Base-by-base conservation (phyloP, 2,113 vertebrate species). In the Apaloderma vittatum region DNA sequence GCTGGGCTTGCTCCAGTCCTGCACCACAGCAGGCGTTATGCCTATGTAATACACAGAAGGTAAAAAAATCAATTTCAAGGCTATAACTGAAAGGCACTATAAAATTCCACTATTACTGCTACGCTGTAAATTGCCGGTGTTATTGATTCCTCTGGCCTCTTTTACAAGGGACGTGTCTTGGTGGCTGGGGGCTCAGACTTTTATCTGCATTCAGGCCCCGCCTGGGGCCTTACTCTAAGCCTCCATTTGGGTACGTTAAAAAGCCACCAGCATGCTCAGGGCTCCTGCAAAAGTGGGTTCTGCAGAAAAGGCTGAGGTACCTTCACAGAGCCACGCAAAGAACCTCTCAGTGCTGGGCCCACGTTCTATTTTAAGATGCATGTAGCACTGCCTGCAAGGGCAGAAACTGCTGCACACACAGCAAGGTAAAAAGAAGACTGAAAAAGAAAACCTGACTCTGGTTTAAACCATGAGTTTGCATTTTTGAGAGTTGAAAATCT, bases 31-130 rank as follows among this genome's bases (percentile, higher is more conserved):
- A 27, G 85, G 27, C 3, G 37, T 67, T 77, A 74, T 5, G 24
- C 34, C 36, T 77, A 67, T 62, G 78, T 81, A 83, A 80, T 88
- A 62, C 45, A 77, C 19, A 74, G 63, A 77, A 77, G 57, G 63
- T 71, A 74, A 86, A 84, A 54, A 88, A 93, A 92, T 83, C 34
- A 48, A 45, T 92, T 93, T 86, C 52, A 95, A 90, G 37, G 43
- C 55, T 88, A 63, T 57, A 96, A 90, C 11, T 52, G 58, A 93
- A 85, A 86, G 72, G 29, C 32, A n/a, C 63, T 83, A 23, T 88
- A 90, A 94, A 93, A 90, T 80, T 70, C 55, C 37, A 67, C 72
- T 71, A 9, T 91, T 86, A 78, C 40, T 80, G 58, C 63, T 59
- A 5, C 32, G 59, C 55, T 84, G 45, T 93, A 71, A 81, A 91